Evolutionary conservation across 2,888 invertebrate species (phyloP), one percentile per base, ranked within the genome.

Genomic region (Metallyticus violacea): DNA sequence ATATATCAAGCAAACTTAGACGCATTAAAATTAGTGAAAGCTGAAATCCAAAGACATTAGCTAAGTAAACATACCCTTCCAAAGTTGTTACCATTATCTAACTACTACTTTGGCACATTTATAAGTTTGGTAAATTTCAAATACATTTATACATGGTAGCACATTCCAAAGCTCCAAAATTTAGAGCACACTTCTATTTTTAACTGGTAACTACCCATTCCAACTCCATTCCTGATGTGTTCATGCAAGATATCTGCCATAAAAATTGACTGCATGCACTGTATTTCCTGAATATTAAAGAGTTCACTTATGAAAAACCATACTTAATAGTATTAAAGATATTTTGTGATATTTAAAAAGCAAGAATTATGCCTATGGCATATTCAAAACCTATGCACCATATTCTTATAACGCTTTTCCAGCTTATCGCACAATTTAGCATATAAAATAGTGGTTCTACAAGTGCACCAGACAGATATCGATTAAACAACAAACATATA

Each of bases 61-160:
- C 40, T 62, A 22, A 62, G 40, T 22, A 62, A 62, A 62, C 22
- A 62, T 2, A n/a, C 22, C 40, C 40, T 62, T 62, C 15, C 40
- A 62, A n/a, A 62, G 40, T 62, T 62, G 40, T 62, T 62, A 40
- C 40, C 9, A 15, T 15, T 62, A 22, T n/a, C 85, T 85, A 78
- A 85, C 79, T 78, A 85, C 28, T 85, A 79, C 30, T 85, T 85
- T 85, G 85, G 85, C 85, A 85, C 85, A 85, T 85, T 30, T 78
- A 79, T 85, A 78, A 85, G 77, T 85, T 78, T 77, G 30, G 40
- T 62, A 62, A 62, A 62, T 62, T 62, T 62, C 40, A 62, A 62
- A 62, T 62, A 62, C 40, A 62, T 62, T 62, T 62, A 62, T 62
- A 62, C 22, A 62, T 62, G 15, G 22, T 62, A 62, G 40, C 40